Conservation (phyloP, 2,888 invertebrate species). For the Trissolcus brochymenae region DNA sequence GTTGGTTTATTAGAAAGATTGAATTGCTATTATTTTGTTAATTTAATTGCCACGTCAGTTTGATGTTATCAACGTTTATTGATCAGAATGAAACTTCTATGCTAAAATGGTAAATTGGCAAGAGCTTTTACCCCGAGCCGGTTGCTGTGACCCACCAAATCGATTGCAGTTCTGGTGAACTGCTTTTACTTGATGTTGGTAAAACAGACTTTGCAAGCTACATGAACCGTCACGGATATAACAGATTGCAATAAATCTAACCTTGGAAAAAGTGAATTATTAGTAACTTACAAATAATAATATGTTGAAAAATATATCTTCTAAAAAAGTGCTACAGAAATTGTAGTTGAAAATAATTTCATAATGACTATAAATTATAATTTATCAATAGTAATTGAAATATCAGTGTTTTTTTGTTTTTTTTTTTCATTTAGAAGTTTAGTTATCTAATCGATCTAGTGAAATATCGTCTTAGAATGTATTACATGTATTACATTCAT, state of each 20-base stretch:
- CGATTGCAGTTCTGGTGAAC: conserved; percentile 39
- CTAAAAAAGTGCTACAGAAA: not conserved
- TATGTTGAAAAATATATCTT: too few species aligned
- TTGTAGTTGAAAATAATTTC: not conserved
- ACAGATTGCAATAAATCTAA: conserved; percentile 20
- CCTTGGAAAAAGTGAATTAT: not conserved
- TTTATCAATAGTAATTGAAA: too few species aligned
- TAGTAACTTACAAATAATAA: too few species aligned
- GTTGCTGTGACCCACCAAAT: conserved; percentile 35
- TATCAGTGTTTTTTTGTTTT: too few species aligned
- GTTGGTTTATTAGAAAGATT: not conserved
- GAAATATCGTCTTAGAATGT: too few species aligned
- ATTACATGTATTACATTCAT: too few species aligned
- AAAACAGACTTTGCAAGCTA: conserved; percentile 21
- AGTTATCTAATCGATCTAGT: too few species aligned
- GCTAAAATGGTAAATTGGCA: conserved; percentile 47
- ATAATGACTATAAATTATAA: not conserved
- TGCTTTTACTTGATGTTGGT: conserved; percentile 42
- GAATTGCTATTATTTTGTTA: not conserved
- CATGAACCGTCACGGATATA: conserved; percentile 25
- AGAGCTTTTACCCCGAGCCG: conserved; percentile 44
- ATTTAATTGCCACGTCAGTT: not conserved
- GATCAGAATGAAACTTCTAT: conserved; percentile 4
- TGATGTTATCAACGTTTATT: conserved; percentile 19
- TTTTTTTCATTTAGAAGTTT: too few species aligned